A percentile compares a stretch with the other conserved stretches of the same genome.
phyloP scores from a whole-genome alignment of 2,113 vertebrate genomes.

The Caranx melampygus region DNA sequence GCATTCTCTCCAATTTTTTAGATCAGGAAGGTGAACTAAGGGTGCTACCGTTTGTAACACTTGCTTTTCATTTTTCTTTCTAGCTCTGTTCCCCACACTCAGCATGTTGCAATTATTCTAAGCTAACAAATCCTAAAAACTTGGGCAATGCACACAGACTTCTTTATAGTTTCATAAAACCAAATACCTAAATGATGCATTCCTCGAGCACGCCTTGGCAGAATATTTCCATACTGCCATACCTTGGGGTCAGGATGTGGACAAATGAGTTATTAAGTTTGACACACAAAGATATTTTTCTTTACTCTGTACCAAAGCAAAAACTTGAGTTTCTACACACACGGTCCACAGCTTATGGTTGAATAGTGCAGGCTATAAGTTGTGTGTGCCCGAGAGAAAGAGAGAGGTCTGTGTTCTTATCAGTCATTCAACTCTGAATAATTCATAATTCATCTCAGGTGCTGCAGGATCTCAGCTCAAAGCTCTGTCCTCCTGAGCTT shows the following conservation, averaged over 20 bases:
- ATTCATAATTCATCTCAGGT: slow-evolving; percentile 32
- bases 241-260: slow-evolving; percentile 18
- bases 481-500: slow-evolving; percentile 3
- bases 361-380: slow-evolving; percentile 9
- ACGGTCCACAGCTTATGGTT: slow-evolving; percentile 21
- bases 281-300: slow-evolving; percentile 36
- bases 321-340: slow-evolving; percentile 40
- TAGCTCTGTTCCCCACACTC: neutral
- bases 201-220: slow-evolving; percentile 14
- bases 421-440: slow-evolving; percentile 10
- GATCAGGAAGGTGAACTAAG: neutral
- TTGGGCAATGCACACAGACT: neutral
- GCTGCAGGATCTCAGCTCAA: slow-evolving; percentile 16
- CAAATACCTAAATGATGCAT: slow-evolving; percentile 18
- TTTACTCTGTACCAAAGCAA: slow-evolving; percentile 22
- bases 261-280: slow-evolving; percentile 46
- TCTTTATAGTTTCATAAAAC: slow-evolving; percentile 28
- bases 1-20: neutral
- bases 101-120: neutral
- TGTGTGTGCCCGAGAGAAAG: neutral
- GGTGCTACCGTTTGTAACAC: neutral
- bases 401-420: slow-evolving; percentile 16
- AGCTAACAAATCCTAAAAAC: slow-evolving; percentile 17
- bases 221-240: slow-evolving; percentile 33
- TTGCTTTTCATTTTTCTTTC: too few species aligned